phyloP scores from a whole-genome alignment of 64 coral and sea anemone species.

The Anthopleura sola region DNA sequence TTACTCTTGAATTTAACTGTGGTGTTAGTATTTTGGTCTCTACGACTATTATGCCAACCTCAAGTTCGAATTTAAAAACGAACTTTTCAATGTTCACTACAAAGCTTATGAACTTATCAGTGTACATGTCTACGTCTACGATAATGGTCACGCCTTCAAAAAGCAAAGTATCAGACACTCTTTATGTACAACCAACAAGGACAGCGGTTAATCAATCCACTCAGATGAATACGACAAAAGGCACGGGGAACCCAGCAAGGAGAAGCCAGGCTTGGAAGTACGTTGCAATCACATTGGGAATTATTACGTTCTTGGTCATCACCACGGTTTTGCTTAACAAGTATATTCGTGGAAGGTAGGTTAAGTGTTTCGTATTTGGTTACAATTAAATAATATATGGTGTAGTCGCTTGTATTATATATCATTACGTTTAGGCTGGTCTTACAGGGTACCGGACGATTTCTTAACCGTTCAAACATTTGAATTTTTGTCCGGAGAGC shows the following conservation, averaged over 20 bases:
- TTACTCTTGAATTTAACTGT: not conserved
- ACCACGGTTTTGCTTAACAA: not conserved
- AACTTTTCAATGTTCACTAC: not conserved
- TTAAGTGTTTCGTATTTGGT: too few relatives aligned
- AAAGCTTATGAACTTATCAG: not conserved
- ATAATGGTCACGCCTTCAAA: not conserved
- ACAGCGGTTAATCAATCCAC: not conserved
- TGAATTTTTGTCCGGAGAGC: too few relatives aligned
- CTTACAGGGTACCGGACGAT: too few relatives aligned
- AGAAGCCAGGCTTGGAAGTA: not conserved
- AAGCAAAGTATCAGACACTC: not conserved
- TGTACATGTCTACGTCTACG: not conserved
- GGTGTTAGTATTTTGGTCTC: not conserved
- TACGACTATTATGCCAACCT: not conserved
- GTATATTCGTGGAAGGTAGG: not conserved
- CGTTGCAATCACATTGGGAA: not conserved
- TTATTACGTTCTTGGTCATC: not conserved
- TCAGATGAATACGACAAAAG: not conserved
- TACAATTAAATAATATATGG: too few relatives aligned
- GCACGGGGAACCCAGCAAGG: not conserved
- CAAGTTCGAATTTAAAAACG: not conserved
- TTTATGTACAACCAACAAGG: not conserved
- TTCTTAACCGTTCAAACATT: too few relatives aligned
- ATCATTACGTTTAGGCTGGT: too few relatives aligned
- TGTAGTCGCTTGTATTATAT: too few relatives aligned